These are phyloP conservation scores for Trematomus loennbergii DNA, from an alignment of 2,113 vertebrate genomes.

Conservation along the genomic window DNA sequence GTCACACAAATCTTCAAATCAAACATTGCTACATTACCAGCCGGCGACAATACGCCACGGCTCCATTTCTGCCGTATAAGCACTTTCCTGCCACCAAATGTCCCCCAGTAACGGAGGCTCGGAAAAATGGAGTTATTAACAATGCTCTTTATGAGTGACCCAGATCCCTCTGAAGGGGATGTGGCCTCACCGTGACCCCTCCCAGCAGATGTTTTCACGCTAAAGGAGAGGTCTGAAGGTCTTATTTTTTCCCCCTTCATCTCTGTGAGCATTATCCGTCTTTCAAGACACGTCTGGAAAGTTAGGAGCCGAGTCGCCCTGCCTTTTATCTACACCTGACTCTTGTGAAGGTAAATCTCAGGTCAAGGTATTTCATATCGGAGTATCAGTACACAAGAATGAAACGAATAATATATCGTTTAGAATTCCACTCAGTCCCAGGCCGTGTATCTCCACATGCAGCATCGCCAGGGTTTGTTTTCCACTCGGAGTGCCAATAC, in stretches of 20 bases:
- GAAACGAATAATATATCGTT: constrained; percentile 42
- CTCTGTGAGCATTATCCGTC: constrained; percentile 45
- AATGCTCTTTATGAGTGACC: constrained; percentile 64
- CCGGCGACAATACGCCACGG: constrained; percentile 9
- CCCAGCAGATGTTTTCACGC: constrained; percentile 63
- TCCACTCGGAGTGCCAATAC: background rate
- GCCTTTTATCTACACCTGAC: constrained; percentile 61
- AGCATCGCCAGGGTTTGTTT: constrained; percentile 42
- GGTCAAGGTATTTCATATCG: constrained; percentile 45
- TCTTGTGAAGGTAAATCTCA: constrained; percentile 55
- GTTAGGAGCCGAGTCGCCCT: constrained; percentile 48
- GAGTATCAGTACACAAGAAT: constrained; percentile 11
- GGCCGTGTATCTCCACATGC: background rate
- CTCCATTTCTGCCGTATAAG: constrained; percentile 46
- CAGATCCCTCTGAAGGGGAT: constrained; percentile 60
- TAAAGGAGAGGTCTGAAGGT: constrained; percentile 27
- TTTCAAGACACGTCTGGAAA: constrained; percentile 24
- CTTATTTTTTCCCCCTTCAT: constrained; percentile 35
- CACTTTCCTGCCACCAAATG: constrained; percentile 55
- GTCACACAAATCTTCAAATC: constrained; percentile 67
- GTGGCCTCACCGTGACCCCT: constrained; percentile 66
- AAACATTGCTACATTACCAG: constrained; percentile 61
- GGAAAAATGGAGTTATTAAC: constrained; percentile 63
- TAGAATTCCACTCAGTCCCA: constrained; percentile 29
- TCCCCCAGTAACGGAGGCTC: constrained; percentile 48